Evolutionary conservation across 2,113 vertebrate genomes (phyloP).

Genomic region (Noturus placidus): DNA sequence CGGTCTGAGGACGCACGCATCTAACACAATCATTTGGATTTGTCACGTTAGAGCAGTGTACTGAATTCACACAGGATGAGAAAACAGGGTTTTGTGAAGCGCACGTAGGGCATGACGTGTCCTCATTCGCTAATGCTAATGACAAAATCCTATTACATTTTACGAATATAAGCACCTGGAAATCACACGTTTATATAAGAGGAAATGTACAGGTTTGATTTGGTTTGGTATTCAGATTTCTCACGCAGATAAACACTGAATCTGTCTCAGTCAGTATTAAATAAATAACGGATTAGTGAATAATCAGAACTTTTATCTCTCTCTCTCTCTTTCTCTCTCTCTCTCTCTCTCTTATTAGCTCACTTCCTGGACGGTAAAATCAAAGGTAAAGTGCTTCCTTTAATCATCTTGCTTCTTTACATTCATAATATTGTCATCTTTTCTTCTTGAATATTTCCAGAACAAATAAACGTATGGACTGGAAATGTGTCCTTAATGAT

Average conservation of each 20-base stretch:
- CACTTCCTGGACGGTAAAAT: slow-evolving; percentile 94
- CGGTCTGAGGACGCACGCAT: too few relatives aligned
- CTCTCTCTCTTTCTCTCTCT: slow-evolving; percentile 64
- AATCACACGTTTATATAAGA: not conserved
- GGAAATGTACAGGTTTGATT: not conserved
- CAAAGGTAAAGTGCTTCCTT: slow-evolving; percentile 87
- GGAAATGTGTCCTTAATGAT: not conserved
- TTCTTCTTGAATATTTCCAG: not conserved
- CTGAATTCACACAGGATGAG: too few relatives aligned
- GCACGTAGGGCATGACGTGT: too few relatives aligned
- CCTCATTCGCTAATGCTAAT: too few relatives aligned
- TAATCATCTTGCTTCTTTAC: slow-evolving; percentile 61
- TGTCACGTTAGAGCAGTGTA: too few relatives aligned
- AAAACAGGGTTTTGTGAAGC: too few relatives aligned
- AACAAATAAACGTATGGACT: not conserved
- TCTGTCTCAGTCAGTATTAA: not conserved
- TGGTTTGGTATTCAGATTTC: not conserved
- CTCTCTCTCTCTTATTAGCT: slow-evolving; percentile 76
- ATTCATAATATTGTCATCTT: not conserved
- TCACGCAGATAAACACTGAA: not conserved
- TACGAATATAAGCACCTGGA: not conserved
- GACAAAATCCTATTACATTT: too few relatives aligned
- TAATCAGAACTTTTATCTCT: slow-evolving; percentile 36
- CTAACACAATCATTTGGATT: too few relatives aligned
- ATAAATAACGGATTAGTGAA: not conserved